Evolutionary conservation across 1,140 invertebrate genomes (phyloP), one percentile per base, ranked within the genome.

Genomic region (Tetranychus cinnabarinus): DNA sequence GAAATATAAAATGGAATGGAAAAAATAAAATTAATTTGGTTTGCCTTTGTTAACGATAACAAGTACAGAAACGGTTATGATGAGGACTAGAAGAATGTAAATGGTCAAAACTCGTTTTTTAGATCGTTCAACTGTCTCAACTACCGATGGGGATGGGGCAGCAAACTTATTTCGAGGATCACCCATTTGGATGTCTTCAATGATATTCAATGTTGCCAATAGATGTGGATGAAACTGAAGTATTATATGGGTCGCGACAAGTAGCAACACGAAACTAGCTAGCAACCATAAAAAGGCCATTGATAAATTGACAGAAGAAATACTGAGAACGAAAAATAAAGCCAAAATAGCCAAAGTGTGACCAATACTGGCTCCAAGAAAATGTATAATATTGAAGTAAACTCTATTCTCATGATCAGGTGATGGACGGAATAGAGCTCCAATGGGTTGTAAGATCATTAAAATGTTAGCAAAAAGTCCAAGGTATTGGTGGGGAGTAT

Each of bases 341-440:
- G 87, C 84, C 6, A 88, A 81, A 75, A 95, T 88, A 92, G 75
- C 33, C 79, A 80, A 68, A 67, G 69, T 87, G 70, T 92, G 87
- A 2, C 88, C 89, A 23, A 81, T 73, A 71, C 92, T 95, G 56
- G 90, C 90, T 65, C 88, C 79, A 52, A 87, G 75, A 87, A 88
- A 95, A 73, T 96, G 90, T 15, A 80, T 68, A 90, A 90, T 96
- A 72, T 97, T 97, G 75, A 96, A 95, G 59, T 91, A 74, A 0
- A 83, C 79, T 61, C 90, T 76, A 66, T 80, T 82, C 1, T 81
- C 77, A 50, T 84, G 82, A 58, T 82, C 84, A 1, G 89, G 88
- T 70, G 84, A 80, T 3, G 88, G 88, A 61, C 91, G 79, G 70
- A 91, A 83, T 42, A 82, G 79, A 7, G 88, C 87, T 77, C 86